Evolutionary conservation across 2,797 vertebrate genomes (phyloP), one percentile per base, ranked within the genome.

Genomic region (Lithobates sylvaticus): DNA sequence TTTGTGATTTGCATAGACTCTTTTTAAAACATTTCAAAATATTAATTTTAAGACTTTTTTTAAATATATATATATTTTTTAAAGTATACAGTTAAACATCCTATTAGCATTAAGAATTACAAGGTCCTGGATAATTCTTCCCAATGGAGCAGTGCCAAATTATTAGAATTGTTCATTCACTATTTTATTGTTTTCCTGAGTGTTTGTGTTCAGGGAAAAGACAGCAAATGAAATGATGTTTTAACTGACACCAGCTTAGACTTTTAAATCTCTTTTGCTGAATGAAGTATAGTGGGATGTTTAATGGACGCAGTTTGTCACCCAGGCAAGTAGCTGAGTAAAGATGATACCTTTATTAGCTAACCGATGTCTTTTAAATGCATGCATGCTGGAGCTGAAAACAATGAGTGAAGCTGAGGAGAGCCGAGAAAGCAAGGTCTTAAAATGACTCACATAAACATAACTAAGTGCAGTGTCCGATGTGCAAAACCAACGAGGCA

Each of bases 401-500:
- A 87, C 86, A 84, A 74, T 84, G 86, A 75, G 54, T 76, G 44
- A 65, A 83, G 80, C 21, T 67, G 54, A 79, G 76, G 42, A 44
- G 5, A 21, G 58, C 54, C 42, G 16, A 39, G 78, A 50, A 78
- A 84, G 86, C 76, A 65, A 84, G 86, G 69, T 79, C 86, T 87
- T 87, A 83, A 87, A 87, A 87, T 78, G 81, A 83, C 81, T 87
- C 86, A 44, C 86, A 87, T 84, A 87, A 87, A 84, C 81, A 87
- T 87, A 87, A 87, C 86, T 87, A 87, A 87, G 86, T 84, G 76
- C 76, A 77, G 76, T 87, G 86, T 87, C 86, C 86, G 73, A 87
- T 87, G 81, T 84, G 76, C 81, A 87, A 87, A 84, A 68, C 81
- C 86, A 87, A 84, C 81, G 39, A 84, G 86, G 81, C 86, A 83